These are phyloP conservation scores for Neomonachus schauinslandi DNA, from an alignment of 2,113 vertebrate genomes.

Conservation along the genomic window DNA sequence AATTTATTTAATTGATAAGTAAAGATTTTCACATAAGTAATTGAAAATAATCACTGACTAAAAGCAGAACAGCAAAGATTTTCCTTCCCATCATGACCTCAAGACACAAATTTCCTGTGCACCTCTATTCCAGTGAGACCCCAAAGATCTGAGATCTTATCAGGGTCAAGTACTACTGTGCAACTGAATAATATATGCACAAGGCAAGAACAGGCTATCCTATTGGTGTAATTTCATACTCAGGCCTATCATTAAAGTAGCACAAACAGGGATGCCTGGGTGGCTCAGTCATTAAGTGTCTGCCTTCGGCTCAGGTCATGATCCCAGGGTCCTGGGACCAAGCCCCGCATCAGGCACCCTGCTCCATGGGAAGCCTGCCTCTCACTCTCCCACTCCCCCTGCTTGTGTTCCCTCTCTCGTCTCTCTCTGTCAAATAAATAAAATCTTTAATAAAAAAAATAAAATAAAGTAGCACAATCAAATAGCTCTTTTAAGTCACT, in stretches of 20 bases:
- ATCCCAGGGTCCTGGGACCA: too few relatives aligned
- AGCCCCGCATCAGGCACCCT: too few relatives aligned
- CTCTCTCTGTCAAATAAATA: too few relatives aligned
- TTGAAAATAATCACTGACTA: constrained; percentile 63
- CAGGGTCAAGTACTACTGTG: neutral
- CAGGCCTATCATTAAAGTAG: neutral
- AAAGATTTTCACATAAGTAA: constrained; percentile 20
- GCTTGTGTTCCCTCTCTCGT: too few relatives aligned
- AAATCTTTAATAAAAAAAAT: too few relatives aligned
- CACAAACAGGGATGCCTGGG: neutral
- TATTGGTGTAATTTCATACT: neutral
- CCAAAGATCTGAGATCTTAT: constrained; percentile 17
- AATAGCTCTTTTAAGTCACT: neutral
- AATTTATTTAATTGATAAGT: neutral
- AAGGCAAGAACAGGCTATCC: neutral
- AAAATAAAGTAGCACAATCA: neutral
- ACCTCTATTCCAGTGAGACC: neutral
- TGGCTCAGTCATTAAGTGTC: too few relatives aligned
- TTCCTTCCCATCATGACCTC: neutral
- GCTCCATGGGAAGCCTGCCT: too few relatives aligned
- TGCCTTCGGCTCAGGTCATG: too few relatives aligned
- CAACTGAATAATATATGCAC: neutral
- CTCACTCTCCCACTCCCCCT: too few relatives aligned
- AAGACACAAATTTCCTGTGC: neutral
- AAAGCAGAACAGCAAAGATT: neutral